Evolutionary conservation across 2,888 invertebrate genomes (phyloP).

Genomic region (Tillus elongatus): DNA sequence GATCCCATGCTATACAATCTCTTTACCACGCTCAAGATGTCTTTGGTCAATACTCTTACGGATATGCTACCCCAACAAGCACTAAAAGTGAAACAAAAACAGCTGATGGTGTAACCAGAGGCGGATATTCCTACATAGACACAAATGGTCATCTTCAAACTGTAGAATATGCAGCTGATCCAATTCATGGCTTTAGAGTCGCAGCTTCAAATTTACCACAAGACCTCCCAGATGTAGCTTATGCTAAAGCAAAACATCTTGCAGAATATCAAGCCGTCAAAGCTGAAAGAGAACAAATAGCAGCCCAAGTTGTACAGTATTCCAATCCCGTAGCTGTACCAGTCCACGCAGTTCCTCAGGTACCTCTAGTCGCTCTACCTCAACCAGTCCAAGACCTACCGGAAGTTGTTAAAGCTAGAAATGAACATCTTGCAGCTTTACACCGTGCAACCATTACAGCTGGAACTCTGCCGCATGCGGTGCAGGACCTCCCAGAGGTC

Average conservation of each 20-base stretch:
- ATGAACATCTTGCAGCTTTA: slow-evolving; percentile 32
- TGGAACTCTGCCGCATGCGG: slow-evolving; percentile 34
- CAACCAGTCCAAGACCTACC: slow-evolving; percentile 40
- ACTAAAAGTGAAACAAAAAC: slow-evolving; percentile 55
- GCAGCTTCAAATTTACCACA: slow-evolving; percentile 56
- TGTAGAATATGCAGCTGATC: slow-evolving; percentile 55
- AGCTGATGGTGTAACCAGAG: slow-evolving; percentile 53
- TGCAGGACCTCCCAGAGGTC: slow-evolving; percentile 38
- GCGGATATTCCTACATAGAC: slow-evolving; percentile 61
- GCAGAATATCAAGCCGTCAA: slow-evolving; percentile 33
- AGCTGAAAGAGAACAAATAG: slow-evolving; percentile 28
- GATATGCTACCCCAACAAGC: slow-evolving; percentile 56
- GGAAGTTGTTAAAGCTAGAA: slow-evolving; percentile 33
- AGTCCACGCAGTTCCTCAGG: slow-evolving; percentile 21
- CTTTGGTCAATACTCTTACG: slow-evolving; percentile 50
- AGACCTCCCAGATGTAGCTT: slow-evolving; percentile 38
- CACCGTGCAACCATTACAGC: slow-evolving; percentile 28
- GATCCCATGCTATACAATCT: slow-evolving; percentile 36
- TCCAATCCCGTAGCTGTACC: slow-evolving; percentile 30
- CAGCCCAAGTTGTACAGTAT: slow-evolving; percentile 26
- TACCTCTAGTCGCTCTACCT: slow-evolving; percentile 25
- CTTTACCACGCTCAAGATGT: slow-evolving; percentile 50
- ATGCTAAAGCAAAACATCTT: slow-evolving; percentile 35
- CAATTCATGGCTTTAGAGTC: slow-evolving; percentile 55
- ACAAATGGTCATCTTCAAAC: slow-evolving; percentile 55